Conservation (phyloP, 2,888 invertebrate species). For the Baronia brevicornis region DNA sequence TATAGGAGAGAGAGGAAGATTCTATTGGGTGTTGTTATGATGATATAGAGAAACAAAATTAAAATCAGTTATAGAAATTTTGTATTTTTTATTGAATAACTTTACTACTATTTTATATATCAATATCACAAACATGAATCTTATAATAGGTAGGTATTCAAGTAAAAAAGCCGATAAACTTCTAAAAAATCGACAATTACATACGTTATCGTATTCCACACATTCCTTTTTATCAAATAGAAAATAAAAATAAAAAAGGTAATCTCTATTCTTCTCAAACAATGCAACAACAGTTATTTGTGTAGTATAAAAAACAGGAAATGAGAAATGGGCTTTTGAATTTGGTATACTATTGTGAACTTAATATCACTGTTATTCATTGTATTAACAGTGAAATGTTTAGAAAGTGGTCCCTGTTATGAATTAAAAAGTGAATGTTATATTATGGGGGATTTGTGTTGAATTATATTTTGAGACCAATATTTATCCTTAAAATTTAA, state of each 20-base stretch:
- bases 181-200: slow-evolving; percentile 45
- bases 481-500: slow-evolving; percentile 22
- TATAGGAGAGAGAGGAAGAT: no score
- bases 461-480: slow-evolving; percentile 39
- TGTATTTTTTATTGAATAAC: slow-evolving; percentile 69
- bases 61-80: slow-evolving; percentile 51
- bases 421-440: slow-evolving; percentile 18
- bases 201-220: slow-evolving; percentile 17
- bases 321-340: slow-evolving; percentile 40
- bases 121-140: slow-evolving; percentile 67
- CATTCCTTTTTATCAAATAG: slow-evolving; percentile 13
- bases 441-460: slow-evolving; percentile 29
- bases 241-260: slow-evolving; percentile 18
- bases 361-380: slow-evolving; percentile 25
- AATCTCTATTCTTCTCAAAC: slow-evolving; percentile 20
- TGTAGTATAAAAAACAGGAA: slow-evolving; percentile 47
- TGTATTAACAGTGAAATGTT: slow-evolving; percentile 21
- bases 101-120: slow-evolving; percentile 54
- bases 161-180: slow-evolving; percentile 61
- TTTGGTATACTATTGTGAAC: slow-evolving; percentile 17
- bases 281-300: slow-evolving; percentile 23
- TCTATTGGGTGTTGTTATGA: no score
- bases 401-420: slow-evolving; percentile 25
- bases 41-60: no score
- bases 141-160: slow-evolving; percentile 59